Conservation (phyloP, 2,113 vertebrate genomes). For the Anser brachyrhynchus region DNA sequence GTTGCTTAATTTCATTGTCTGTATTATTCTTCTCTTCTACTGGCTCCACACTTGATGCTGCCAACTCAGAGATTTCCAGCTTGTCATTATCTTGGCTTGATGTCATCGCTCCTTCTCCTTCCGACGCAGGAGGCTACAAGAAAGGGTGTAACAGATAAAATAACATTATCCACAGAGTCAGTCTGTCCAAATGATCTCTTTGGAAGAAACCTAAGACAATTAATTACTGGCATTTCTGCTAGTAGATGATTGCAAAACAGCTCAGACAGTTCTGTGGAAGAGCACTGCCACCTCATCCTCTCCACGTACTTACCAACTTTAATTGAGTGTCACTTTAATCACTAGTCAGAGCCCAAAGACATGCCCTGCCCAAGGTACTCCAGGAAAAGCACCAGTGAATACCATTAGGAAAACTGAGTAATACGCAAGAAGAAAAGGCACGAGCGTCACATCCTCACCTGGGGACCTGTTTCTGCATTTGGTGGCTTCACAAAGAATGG, state of each 20-base stretch:
- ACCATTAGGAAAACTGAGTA: neutral
- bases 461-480: slow-evolving; percentile 74
- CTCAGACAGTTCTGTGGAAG: neutral
- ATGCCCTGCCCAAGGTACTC: neutral
- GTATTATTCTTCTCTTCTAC: slow-evolving; percentile 12
- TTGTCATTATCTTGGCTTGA: neutral
- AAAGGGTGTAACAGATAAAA: neutral
- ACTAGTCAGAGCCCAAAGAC: neutral
- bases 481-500: slow-evolving; percentile 97
- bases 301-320: neutral
- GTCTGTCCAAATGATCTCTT: neutral
- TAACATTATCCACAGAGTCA: neutral
- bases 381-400: neutral
- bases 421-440: neutral
- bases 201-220: neutral
- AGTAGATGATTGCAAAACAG: neutral
- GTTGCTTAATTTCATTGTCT: slow-evolving; percentile 79
- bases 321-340: neutral
- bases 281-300: neutral
- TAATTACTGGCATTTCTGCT: neutral
- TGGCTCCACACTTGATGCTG: neutral
- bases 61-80: neutral
- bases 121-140: slow-evolving; percentile 33
- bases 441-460: slow-evolving; percentile 70
- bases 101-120: slow-evolving; percentile 14